A percentile compares a stretch with the other conserved stretches of the same genome.
Conservation (phyloP, 2,797 vertebrate species). For the Trichosurus vulpecula region DNA sequence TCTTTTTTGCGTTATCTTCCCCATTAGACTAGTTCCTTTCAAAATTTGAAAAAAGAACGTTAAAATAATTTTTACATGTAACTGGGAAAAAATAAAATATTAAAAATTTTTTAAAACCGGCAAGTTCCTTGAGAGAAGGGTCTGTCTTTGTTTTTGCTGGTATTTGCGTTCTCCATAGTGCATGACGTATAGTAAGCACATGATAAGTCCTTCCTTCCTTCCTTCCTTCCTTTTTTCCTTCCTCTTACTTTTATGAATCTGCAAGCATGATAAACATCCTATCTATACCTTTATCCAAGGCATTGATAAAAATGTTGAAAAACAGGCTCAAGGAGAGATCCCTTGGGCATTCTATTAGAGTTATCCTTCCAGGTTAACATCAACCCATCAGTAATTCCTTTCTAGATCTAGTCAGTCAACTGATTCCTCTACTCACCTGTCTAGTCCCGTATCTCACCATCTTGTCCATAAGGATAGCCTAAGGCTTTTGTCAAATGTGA, state of each 20-base stretch:
- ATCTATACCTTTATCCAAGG: background rate
- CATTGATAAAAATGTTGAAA: background rate
- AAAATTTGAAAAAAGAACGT: background rate
- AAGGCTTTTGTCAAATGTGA: background rate
- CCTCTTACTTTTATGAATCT: background rate
- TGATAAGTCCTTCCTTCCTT: background rate
- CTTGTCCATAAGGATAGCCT: background rate
- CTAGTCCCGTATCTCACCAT: background rate
- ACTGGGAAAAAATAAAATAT: background rate
- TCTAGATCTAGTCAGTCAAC: background rate
- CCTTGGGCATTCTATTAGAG: background rate
- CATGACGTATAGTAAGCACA: background rate
- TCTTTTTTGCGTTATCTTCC: background rate
- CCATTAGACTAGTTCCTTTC: background rate
- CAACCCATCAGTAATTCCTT: background rate
- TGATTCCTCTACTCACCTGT: background rate
- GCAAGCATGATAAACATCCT: background rate
- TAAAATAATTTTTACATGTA: background rate
- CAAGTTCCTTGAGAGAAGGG: background rate
- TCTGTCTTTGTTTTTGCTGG: background rate
- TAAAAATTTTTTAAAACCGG: background rate
- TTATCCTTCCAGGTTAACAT: background rate
- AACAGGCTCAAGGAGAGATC: background rate
- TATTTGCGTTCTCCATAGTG: background rate
- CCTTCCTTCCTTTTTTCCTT: background rate